Conservation (phyloP, 2,888 invertebrate genomes). For the Lasius platythorax region DNA sequence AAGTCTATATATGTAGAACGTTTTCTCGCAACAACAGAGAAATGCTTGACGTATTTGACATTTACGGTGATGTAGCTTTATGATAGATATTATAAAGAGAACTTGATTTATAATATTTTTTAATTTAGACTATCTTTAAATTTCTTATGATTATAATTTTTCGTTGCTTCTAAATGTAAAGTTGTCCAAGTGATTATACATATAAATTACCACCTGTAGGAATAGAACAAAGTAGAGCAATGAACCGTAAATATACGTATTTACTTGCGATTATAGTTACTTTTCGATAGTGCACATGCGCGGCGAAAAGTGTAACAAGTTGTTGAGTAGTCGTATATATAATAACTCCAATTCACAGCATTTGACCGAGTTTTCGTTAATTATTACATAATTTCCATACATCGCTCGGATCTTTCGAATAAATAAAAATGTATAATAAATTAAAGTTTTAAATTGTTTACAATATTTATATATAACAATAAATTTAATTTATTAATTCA, state of each 20-base stretch:
- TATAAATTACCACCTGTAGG: neutral
- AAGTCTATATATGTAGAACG: neutral
- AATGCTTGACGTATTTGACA: neutral
- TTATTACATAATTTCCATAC: neutral
- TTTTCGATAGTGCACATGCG: conserved; percentile 20
- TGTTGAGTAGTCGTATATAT: neutral
- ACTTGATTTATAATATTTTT: neutral
- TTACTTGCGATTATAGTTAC: neutral
- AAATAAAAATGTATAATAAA: neutral
- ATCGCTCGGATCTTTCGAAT: neutral
- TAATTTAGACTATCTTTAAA: neutral
- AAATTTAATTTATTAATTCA: neutral
- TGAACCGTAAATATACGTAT: neutral
- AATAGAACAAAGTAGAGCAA: neutral
- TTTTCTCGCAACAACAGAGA: neutral
- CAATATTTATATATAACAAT: neutral
- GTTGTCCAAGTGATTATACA: no score
- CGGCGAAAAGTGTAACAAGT: conserved; percentile 48
- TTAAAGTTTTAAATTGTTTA: neutral
- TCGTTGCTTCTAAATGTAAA: neutral
- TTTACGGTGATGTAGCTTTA: neutral
- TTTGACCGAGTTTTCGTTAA: conserved; percentile 14
- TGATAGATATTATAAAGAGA: neutral
- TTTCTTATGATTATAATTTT: neutral
- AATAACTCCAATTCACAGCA: neutral